A percentile compares a stretch with the other conserved stretches of the same genome.
Evolutionary conservation across 2,113 vertebrate genomes (phyloP).

Genomic region (Protobothrops mucrosquamatus): DNA sequence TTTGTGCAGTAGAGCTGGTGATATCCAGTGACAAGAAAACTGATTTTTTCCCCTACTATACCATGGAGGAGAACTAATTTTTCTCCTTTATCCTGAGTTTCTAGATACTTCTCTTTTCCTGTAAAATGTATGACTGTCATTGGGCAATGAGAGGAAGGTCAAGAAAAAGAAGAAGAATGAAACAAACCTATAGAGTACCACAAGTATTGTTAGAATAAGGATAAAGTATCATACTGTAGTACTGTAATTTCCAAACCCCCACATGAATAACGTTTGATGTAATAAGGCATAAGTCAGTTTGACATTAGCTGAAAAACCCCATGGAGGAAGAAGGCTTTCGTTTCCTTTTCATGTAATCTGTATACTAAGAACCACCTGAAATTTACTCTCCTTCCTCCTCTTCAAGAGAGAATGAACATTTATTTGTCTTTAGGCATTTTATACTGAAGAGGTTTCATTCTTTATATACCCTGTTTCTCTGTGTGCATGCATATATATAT

Average conservation of each 20-base stretch:
- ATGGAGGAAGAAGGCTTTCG: neutral
- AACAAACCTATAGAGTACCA: neutral
- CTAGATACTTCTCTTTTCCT: neutral
- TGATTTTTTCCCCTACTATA: neutral
- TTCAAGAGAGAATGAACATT: neutral
- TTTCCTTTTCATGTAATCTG: neutral
- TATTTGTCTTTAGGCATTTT: neutral
- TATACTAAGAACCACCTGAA: neutral
- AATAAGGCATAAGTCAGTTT: neutral
- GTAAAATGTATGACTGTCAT: neutral
- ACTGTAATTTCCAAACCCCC: neutral
- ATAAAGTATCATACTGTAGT: neutral
- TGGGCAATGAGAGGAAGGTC: neutral
- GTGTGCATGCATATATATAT: neutral
- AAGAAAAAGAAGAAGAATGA: neutral
- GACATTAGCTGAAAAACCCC: neutral
- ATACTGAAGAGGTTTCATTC: neutral
- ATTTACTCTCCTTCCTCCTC: neutral
- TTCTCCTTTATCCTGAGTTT: neutral
- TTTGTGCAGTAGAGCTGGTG: neutral
- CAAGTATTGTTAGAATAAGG: neutral
- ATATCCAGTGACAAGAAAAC: neutral
- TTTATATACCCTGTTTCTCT: neutral
- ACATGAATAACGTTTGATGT: neutral
- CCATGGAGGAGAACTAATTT: neutral